phyloP scores from a whole-genome alignment of 2,113 vertebrate species.

The Rhea pennata region DNA sequence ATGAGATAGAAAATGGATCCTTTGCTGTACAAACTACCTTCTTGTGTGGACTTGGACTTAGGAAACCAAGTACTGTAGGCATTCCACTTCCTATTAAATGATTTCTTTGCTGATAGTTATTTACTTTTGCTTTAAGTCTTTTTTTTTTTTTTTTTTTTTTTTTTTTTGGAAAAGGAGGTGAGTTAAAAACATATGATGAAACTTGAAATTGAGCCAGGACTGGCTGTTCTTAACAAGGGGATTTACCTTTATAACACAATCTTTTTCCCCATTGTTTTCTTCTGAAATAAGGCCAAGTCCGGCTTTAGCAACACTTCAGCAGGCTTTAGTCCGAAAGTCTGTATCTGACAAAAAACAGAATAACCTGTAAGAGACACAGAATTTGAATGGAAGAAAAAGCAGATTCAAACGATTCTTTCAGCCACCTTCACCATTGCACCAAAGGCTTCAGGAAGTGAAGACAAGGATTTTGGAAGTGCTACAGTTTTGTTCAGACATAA shows the following conservation, averaged over 20 bases:
- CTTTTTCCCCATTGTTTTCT: neutral
- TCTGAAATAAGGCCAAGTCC: neutral
- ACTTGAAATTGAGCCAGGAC: neutral
- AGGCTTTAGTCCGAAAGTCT: neutral
- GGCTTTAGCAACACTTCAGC: neutral
- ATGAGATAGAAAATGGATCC: neutral
- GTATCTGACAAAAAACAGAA: constrained; percentile 29
- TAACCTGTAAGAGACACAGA: neutral
- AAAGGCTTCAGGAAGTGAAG: neutral
- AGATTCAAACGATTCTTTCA: constrained; percentile 9
- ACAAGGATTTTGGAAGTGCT: neutral
- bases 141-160: neutral
- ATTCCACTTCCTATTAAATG: neutral
- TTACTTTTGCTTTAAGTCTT: neutral
- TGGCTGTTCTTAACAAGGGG: neutral
- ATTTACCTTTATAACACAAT: neutral
- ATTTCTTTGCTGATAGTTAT: neutral
- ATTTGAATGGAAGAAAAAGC: neutral
- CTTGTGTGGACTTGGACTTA: neutral
- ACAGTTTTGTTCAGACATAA: neutral
- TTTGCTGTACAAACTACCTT: neutral
- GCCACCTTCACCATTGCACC: neutral
- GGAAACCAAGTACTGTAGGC: neutral
- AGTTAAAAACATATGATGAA: neutral
- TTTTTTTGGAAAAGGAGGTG: too few species aligned